Evolutionary conservation across 2,113 vertebrate species (phyloP).

Genomic region (Ivindomyrus marchei): DNA sequence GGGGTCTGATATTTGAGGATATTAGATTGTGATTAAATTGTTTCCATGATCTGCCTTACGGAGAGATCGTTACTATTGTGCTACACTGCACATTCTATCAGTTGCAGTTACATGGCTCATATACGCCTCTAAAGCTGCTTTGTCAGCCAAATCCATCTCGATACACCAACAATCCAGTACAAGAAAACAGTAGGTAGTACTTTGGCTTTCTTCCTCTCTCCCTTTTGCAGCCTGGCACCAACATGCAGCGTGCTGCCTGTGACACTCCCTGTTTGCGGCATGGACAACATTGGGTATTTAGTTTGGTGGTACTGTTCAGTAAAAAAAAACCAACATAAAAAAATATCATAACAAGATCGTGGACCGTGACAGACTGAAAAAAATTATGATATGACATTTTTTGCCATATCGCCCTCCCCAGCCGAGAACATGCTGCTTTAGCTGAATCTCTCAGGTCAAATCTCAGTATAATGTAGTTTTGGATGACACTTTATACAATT

Average conservation of each 20-base stretch:
- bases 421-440: background rate
- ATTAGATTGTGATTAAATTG: background rate
- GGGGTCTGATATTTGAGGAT: background rate
- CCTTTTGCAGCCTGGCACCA: background rate
- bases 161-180: background rate
- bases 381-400: background rate
- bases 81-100: background rate
- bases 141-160: background rate
- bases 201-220: background rate
- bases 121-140: background rate
- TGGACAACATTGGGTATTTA: background rate
- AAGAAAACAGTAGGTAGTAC: background rate
- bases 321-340: background rate
- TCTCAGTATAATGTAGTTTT: background rate
- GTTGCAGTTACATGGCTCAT: background rate
- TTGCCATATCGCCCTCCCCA: background rate
- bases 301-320: background rate
- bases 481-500: background rate
- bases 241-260: background rate
- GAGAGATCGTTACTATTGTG: background rate
- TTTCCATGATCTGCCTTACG: background rate
- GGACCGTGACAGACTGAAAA: background rate
- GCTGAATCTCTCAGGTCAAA: background rate
- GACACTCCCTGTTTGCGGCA: background rate
- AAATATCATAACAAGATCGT: background rate